A percentile compares a stretch with the other conserved stretches of the same genome.
These are phyloP conservation scores for Psettodes erumei DNA, from an alignment of 2,113 vertebrate species.

Conservation along the genomic window DNA sequence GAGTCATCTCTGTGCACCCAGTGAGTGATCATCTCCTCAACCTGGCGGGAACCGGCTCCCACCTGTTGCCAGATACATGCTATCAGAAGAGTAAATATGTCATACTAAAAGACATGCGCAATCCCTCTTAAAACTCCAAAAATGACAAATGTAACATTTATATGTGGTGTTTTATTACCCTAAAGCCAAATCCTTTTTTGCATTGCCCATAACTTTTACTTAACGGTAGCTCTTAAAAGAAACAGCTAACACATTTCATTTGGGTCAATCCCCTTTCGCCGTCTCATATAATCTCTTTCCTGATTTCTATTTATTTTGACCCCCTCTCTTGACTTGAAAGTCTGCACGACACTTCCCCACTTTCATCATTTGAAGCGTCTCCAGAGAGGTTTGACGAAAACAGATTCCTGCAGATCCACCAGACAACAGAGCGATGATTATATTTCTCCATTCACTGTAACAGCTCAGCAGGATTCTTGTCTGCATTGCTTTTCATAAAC, in stretches of 20 bases:
- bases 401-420: constrained; percentile 72
- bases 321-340: constrained; percentile 9
- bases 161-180: background rate
- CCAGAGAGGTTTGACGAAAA: constrained; percentile 78
- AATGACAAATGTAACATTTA: constrained; percentile 14
- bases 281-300: constrained; percentile 27
- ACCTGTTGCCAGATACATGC: constrained; percentile 48
- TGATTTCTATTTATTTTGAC: constrained; percentile 9
- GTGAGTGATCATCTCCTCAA: background rate
- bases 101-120: constrained; percentile 3
- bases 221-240: constrained; percentile 11
- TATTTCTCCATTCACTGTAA: constrained; percentile 31
- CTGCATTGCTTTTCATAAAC: constrained; percentile 14
- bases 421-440: constrained; percentile 75
- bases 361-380: constrained; percentile 30
- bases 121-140: constrained; percentile 28
- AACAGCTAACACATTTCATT: background rate
- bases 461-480: constrained; percentile 29
- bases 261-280: background rate
- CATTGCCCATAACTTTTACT: background rate
- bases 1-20: constrained; percentile 19
- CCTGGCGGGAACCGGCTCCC: background rate
- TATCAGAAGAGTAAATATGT: constrained; percentile 42
- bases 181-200: constrained; percentile 4
- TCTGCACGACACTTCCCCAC: constrained; percentile 20